Conservation (phyloP, 2,797 vertebrate species). For the Euphonia xanthogaster region DNA sequence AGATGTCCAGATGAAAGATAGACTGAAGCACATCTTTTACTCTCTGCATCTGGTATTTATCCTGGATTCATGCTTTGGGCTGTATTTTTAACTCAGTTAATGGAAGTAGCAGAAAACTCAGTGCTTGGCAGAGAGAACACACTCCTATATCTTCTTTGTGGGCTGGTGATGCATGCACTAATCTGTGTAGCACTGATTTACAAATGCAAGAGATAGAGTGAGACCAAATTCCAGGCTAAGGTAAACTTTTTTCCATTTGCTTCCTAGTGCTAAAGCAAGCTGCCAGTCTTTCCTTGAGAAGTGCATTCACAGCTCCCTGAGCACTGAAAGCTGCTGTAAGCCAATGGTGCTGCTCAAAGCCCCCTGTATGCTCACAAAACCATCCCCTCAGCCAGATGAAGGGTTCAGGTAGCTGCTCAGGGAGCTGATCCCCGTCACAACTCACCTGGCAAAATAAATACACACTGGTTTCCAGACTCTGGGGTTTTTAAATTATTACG, state of each 20-base stretch:
- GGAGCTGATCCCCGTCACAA: not conserved
- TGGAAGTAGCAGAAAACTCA: not conserved
- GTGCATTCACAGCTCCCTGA: not conserved
- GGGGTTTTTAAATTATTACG: not conserved
- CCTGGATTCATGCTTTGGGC: not conserved
- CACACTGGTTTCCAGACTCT: not conserved
- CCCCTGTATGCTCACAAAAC: not conserved
- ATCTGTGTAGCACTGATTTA: not conserved
- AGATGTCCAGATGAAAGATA: slow-evolving; percentile 16
- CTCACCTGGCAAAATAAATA: not conserved
- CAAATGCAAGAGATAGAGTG: not conserved
- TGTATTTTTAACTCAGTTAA: slow-evolving; percentile 34
- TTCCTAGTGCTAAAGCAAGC: not conserved
- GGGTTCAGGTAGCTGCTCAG: not conserved
- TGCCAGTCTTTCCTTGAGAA: not conserved
- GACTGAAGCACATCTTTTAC: slow-evolving; percentile 9
- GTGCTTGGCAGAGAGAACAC: not conserved
- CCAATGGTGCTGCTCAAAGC: not conserved
- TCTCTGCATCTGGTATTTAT: slow-evolving; percentile 9
- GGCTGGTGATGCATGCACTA: not conserved
- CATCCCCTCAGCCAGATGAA: not conserved
- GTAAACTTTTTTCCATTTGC: not conserved
- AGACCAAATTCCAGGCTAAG: not conserved
- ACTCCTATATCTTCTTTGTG: not conserved
- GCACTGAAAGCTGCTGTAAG: not conserved